Base-by-base conservation (phyloP, 2,113 vertebrate species). In the Nyctereutes procyonoides region DNA sequence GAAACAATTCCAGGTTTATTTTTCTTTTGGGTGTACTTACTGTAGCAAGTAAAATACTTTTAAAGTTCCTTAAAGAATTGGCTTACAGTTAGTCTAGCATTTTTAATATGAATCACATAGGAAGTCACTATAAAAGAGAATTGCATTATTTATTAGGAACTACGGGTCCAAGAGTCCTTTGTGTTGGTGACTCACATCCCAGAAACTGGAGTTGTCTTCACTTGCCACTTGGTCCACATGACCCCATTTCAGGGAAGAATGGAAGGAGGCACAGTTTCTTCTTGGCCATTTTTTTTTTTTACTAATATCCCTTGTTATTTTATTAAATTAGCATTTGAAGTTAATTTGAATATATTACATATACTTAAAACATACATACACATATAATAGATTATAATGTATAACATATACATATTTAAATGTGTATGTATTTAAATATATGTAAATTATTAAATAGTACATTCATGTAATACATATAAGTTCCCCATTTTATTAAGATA, bases 41-140 rank as follows among this genome's bases (percentile, higher is more conserved):
- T 76, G 8, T 87, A 95, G 35, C 22, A 83, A 88, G 43, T n/a
- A 84, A 69, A 69, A 63, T 95, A n/a, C 48, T 87, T 97, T 69
- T 35, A 48, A 95, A 93, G 38, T 91, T 13, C 16, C 24, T 91
- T 90, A 76, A 93, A 51, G 12, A 67, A 82, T 80, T 87, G 19
- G 28, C 32, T 96, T 65, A 87, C 19, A 69, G 48, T 88, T 69
- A 84, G 28, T 77, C 22, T 88, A 53, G 32, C 48, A 26, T 83
- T 86, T 94, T 88, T 58, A 32, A 73, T 20, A 28, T 69, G 16
- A 84, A 58, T 10, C 85, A 88, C 85, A n/a, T 74, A 51, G 81
- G 58, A 30, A 74, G 56, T 58, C 71, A 28, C 48, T 63, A 13
- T 67, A 43, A 81, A 94, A 92, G 82, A 87, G 26, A 73, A 5